Evolutionary conservation across 2,113 vertebrate genomes (phyloP).

Genomic region (Gracilinanus agilis): DNA sequence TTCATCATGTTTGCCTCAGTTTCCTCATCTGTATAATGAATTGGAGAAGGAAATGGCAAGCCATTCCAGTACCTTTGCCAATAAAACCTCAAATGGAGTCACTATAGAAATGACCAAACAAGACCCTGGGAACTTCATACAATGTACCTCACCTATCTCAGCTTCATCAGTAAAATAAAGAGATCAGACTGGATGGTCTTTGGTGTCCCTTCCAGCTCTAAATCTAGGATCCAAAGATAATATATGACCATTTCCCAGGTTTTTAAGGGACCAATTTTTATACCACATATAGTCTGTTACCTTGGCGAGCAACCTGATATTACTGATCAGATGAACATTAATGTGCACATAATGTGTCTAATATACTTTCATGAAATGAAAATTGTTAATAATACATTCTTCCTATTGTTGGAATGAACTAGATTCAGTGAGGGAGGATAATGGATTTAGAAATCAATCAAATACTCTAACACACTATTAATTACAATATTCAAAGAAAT

Average conservation of each 20-base stretch:
- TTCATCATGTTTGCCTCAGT: no score
- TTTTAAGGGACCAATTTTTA: conserved; percentile 27
- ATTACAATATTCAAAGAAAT: conserved; percentile 55
- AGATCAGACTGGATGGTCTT: neutral
- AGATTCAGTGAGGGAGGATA: conserved; percentile 59
- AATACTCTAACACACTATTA: conserved; percentile 69
- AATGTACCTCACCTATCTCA: neutral
- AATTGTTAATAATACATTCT: conserved; percentile 56
- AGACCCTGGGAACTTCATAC: no score
- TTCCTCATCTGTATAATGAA: no score
- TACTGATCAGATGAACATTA: conserved; percentile 33
- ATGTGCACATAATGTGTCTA: conserved; percentile 57
- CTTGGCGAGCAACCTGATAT: neutral
- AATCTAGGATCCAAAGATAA: neutral
- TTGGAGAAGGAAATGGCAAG: no score
- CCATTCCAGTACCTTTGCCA: no score
- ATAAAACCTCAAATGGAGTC: no score
- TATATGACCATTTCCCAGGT: neutral
- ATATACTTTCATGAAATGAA: conserved; percentile 63
- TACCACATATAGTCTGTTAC: neutral
- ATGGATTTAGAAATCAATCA: conserved; percentile 74
- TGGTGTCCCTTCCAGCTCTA: neutral
- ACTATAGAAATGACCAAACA: no score
- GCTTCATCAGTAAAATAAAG: neutral
- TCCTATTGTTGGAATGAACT: conserved; percentile 52